Percentiles rank a stretch among this genome's conserved stretches.
Evolutionary conservation across 1,140 invertebrate species (phyloP).

Genomic region (Vollenhovia emeryi): DNA sequence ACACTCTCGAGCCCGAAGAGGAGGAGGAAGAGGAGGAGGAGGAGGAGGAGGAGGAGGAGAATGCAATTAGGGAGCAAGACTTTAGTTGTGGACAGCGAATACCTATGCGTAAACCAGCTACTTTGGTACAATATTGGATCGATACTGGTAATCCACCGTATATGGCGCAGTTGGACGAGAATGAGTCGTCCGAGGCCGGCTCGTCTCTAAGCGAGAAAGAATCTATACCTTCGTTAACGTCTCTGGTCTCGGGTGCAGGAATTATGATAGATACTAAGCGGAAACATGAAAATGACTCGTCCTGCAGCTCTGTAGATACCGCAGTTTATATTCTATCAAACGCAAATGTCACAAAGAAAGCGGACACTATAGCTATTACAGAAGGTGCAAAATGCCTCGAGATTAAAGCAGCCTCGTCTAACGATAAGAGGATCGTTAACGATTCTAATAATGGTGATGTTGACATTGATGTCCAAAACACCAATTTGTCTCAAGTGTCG

Average conservation of each 20-base stretch:
- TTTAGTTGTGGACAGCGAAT: constrained; percentile 25
- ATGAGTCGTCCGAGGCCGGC: constrained; percentile 44
- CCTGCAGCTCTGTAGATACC: constrained; percentile 76
- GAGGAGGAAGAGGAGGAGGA: constrained; percentile 13
- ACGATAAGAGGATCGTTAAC: too few relatives aligned
- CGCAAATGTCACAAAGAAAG: constrained; percentile 74
- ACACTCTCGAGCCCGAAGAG: constrained; percentile 50
- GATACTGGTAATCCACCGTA: constrained; percentile 76
- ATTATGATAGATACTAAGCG: background rate
- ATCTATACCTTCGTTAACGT: background rate
- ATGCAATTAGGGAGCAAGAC: background rate
- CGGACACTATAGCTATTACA: constrained; percentile 72
- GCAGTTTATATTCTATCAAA: constrained; percentile 78
- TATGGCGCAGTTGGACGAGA: background rate
- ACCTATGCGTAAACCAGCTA: constrained; percentile 69
- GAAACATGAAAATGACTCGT: constrained; percentile 40
- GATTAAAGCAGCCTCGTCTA: background rate
- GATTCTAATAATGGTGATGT: constrained; percentile 25
- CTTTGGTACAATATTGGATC: constrained; percentile 77
- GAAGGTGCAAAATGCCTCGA: constrained; percentile 65
- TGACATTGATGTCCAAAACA: background rate
- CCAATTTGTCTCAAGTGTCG: background rate
- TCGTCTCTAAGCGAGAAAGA: constrained; percentile 63
- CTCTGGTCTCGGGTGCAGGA: background rate
- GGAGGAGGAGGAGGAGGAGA: constrained; percentile 40